phyloP scores from a whole-genome alignment of 2,113 vertebrate genomes.

The Phalacrocorax pelagicus region DNA sequence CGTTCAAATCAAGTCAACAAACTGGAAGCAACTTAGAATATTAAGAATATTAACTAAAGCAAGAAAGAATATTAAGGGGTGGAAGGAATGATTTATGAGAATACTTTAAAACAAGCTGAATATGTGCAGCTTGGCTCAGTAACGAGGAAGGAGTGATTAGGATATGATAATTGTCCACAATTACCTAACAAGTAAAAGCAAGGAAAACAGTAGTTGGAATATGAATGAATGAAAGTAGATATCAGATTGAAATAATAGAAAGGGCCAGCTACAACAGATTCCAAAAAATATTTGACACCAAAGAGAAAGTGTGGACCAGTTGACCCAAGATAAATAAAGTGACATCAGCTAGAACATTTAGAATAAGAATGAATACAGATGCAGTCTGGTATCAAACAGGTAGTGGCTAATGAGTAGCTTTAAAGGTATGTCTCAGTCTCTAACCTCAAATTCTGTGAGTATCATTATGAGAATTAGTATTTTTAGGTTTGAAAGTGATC shows the following conservation, averaged over 20 bases:
- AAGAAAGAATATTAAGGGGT: background rate
- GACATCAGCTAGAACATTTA: background rate
- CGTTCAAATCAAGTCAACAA: background rate
- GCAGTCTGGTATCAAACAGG: background rate
- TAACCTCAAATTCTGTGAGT: background rate
- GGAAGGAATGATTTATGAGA: background rate
- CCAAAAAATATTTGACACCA: background rate
- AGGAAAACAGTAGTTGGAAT: background rate
- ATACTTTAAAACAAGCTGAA: background rate
- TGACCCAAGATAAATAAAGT: background rate
- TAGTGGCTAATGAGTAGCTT: background rate
- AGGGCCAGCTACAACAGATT: background rate
- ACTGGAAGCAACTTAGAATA: background rate
- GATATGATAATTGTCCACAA: background rate
- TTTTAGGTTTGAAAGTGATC: background rate
- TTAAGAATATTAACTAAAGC: background rate
- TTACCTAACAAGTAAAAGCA: background rate
- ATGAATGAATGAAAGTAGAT: background rate
- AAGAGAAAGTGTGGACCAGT: background rate
- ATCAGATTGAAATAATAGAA: background rate
- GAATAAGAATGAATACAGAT: background rate
- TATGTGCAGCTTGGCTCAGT: background rate
- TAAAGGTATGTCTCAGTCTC: background rate
- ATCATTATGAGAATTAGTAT: background rate
- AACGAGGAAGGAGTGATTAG: background rate